Evolutionary conservation across 1,140 invertebrate genomes (phyloP).

Genomic region (Danaus plexippus): DNA sequence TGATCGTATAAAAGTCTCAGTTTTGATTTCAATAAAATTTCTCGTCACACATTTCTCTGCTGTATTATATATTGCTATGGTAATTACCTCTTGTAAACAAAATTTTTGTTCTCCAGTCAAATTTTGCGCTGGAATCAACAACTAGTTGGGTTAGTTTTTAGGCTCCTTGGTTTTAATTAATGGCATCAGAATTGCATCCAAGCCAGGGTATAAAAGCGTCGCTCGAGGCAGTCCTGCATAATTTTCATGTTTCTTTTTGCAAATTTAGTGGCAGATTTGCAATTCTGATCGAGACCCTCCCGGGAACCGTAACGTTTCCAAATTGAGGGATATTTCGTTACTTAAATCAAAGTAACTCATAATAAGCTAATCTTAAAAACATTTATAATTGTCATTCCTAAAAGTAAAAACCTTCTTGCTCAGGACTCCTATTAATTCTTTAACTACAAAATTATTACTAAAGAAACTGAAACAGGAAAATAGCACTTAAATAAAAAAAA

Average conservation of each 20-base stretch:
- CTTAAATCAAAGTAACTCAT: slow-evolving; percentile 4
- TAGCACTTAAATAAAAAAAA: no score
- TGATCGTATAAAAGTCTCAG: no score
- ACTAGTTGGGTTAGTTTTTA: not conserved
- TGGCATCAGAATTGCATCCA: slow-evolving; percentile 5
- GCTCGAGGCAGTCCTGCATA: slow-evolving; percentile 31
- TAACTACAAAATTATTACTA: no score
- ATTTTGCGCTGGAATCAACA: no score
- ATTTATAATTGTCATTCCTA: not conserved
- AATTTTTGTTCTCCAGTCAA: no score
- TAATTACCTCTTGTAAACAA: no score
- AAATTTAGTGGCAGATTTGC: slow-evolving; percentile 45
- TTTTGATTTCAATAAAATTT: no score
- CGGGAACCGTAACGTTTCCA: slow-evolving; percentile 23
- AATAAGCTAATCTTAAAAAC: not conserved
- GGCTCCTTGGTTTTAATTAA: slow-evolving; percentile 9
- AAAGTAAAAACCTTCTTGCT: no score
- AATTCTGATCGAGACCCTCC: slow-evolving; percentile 35
- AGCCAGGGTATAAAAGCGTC: slow-evolving; percentile 12
- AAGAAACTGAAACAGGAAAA: no score
- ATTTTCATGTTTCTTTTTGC: slow-evolving; percentile 46
- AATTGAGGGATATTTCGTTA: slow-evolving; percentile 29
- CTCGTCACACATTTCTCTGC: no score
- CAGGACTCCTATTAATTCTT: no score
- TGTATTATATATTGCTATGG: no score